phyloP scores from a whole-genome alignment of 1,140 invertebrate genomes.

The Diorhabda sublineata region DNA sequence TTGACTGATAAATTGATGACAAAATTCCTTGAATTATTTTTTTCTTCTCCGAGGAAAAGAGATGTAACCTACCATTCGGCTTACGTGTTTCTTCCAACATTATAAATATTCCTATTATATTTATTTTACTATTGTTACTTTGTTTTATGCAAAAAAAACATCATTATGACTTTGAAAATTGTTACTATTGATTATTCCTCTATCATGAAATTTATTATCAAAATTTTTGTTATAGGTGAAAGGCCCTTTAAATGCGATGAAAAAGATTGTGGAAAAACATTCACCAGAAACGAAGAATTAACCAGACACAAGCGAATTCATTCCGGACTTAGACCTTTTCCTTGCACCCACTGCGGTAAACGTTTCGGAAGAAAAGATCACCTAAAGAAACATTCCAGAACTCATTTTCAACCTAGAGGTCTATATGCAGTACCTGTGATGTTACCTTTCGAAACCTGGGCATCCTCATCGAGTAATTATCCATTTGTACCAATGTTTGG shows the following conservation, averaged over 20 bases:
- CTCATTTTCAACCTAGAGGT: constrained; percentile 54
- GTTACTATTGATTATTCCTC: too few species aligned
- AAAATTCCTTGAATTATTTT: too few species aligned
- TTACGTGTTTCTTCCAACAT: too few species aligned
- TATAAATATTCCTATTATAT: too few species aligned
- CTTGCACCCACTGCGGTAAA: constrained; percentile 76
- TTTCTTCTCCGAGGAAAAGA: too few species aligned
- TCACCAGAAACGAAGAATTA: constrained; percentile 89
- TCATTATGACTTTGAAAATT: too few species aligned
- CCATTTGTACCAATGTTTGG: constrained; percentile 32
- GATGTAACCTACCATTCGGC: too few species aligned
- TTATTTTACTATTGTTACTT: too few species aligned
- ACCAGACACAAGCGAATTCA: constrained; percentile 89
- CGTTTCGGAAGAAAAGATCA: constrained; percentile 87
- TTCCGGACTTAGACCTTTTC: constrained; percentile 74
- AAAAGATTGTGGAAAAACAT: constrained; percentile 79
- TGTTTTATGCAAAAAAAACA: too few species aligned
- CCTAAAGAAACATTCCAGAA: constrained; percentile 76
- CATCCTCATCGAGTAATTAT: constrained; percentile 26
- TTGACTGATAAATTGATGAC: too few species aligned
- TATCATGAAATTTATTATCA: not conserved
- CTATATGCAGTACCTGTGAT: constrained; percentile 44
- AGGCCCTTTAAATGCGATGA: constrained; percentile 82
- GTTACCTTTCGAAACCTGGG: constrained; percentile 43
- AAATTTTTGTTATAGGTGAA: constrained; percentile 59